Conservation (phyloP, 2,888 invertebrate genomes). For the Drosophila recens region DNA sequence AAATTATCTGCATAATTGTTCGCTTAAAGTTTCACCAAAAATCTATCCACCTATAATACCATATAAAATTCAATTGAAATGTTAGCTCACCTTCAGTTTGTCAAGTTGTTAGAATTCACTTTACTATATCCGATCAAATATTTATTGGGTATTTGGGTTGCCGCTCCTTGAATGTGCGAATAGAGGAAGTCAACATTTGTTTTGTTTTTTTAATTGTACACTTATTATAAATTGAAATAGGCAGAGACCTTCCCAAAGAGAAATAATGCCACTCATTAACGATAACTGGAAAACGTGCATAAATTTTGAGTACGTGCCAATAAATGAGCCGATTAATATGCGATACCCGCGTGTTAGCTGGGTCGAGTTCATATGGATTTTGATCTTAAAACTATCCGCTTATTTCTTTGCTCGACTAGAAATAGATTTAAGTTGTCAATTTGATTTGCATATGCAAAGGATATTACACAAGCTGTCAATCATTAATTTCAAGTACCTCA, state of each 20-base stretch:
- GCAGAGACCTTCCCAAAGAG: conserved; percentile 16
- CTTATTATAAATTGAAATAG: conserved; percentile 21
- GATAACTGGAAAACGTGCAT: conserved; percentile 37
- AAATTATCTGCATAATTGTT: too few species aligned
- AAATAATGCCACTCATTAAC: conserved; percentile 39
- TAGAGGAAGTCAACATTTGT: conserved; percentile 12
- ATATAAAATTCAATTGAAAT: background rate
- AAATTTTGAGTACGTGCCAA: conserved; percentile 41
- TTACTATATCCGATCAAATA: conserved; percentile 6
- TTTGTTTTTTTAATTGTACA: conserved; percentile 7
- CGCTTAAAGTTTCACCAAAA: too few species aligned
- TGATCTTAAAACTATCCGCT: conserved; percentile 14
- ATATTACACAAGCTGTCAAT: conserved; percentile 28
- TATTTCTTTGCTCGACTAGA: conserved; percentile 3
- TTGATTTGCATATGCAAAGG: conserved; percentile 21
- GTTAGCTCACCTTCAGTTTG: conserved; percentile 21
- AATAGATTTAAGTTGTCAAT: conserved; percentile 32
- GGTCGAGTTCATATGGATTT: conserved; percentile 17
- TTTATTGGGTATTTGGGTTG: conserved; percentile 6
- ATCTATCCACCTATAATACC: too few species aligned
- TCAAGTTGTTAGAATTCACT: conserved; percentile 1
- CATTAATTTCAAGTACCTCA: conserved; percentile 15
- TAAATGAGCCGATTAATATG: conserved; percentile 47
- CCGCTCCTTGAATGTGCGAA: conserved; percentile 23
- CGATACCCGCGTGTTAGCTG: conserved; percentile 18